phyloP scores from a whole-genome alignment of 1,140 invertebrate genomes.

The Papilio polyxenes region DNA sequence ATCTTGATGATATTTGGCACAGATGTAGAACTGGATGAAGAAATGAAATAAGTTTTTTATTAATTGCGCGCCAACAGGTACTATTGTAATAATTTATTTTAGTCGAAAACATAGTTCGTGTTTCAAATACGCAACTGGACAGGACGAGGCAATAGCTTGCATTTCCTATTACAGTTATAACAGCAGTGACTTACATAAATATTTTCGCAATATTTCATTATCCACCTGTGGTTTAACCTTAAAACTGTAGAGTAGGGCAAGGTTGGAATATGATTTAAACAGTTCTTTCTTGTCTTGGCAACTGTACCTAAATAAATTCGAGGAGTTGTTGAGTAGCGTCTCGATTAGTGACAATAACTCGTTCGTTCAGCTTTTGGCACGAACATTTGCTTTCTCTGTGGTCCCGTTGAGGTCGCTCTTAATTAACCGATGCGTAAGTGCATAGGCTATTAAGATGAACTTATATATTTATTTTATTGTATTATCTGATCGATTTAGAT shows the following conservation, averaged over 20 bases:
- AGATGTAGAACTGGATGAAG: too few species aligned
- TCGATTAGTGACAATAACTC: constrained; percentile 30
- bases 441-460: not conserved
- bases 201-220: constrained; percentile 10
- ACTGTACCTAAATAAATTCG: constrained; percentile 20
- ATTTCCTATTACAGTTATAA: not conserved
- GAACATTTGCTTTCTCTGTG: not conserved
- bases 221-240: constrained; percentile 10
- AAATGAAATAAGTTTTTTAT: too few species aligned
- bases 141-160: not conserved
- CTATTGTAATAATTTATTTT: too few species aligned
- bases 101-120: too few species aligned
- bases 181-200: not conserved
- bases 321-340: constrained; percentile 10
- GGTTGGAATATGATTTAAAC: constrained; percentile 3
- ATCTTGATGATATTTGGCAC: too few species aligned
- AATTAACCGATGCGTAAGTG: constrained; percentile 3
- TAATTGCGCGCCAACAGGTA: too few species aligned
- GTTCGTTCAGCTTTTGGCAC: constrained; percentile 11
- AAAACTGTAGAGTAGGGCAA: constrained; percentile 20
- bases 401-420: constrained; percentile 1
- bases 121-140: too few species aligned
- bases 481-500: not conserved
- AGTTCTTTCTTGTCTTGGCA: constrained; percentile 10
- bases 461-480: not conserved